Base-by-base conservation (phyloP, 2,113 vertebrate genomes). In the Pyrgilauda ruficollis region DNA sequence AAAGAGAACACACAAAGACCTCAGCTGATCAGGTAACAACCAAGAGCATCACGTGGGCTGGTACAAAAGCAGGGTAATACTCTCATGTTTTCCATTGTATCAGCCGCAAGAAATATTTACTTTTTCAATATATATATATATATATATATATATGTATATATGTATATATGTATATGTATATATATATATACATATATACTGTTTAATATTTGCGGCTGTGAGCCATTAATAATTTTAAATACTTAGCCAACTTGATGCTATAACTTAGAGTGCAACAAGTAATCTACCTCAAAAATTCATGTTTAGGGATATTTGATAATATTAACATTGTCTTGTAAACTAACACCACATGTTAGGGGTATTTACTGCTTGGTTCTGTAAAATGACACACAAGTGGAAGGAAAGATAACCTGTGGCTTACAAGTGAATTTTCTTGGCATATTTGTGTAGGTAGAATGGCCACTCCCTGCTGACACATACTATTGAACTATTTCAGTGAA, bases 341-440 rank as follows among this genome's bases (percentile, higher is more conserved):
- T 4, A 8, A 52, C 15, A 52, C 8, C 6, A 44, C 1, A 1
- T n/a, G 10, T 41, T 56, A 69, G 21, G 7, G 1, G 0, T 73
- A 37, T 22, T 74, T 73, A 18, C 19, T 33, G 2, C 8, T 35
- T 18, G 74, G 11, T 41, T 62, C 17, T 67, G 10, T 24, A 61
- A 39, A 62, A 37, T 21, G 7, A 22, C 35, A 39, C 7, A 11
- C 5, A 31, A 70, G 13, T 63, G 26, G 8, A 89, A 78, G 37
- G 39, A 46, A 13, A n/a, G 35, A 35, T 49, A 17, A 78, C 10
- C 6, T 18, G 6, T 30, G 26, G 26, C 5, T 84, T 58, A 15
- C 6, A 74, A 85, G 41, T 43, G 49, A 50, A 20, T 43, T 78
- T 69, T 74, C 23, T 74, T 84, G 26, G 13, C 35, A 58, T 11